Evolutionary conservation across 2,888 invertebrate species (phyloP).

Genomic region (Lithophane semibrunnea): DNA sequence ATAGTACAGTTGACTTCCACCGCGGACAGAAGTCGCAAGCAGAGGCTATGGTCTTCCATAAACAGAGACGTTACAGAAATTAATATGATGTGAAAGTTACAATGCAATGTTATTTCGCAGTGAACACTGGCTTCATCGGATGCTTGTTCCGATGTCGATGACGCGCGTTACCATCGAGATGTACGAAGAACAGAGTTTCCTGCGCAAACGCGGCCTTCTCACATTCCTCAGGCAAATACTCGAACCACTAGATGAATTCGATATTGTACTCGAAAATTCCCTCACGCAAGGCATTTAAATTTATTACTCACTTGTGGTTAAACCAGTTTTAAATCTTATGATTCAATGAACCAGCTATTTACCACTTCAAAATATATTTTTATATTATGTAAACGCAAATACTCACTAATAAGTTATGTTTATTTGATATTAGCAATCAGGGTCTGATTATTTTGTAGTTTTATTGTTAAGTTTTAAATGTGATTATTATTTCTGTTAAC

Average conservation of each 20-base stretch:
- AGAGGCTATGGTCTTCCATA: neutral
- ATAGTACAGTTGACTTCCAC: neutral
- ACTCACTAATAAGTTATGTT: constrained; percentile 68
- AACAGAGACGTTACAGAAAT: neutral
- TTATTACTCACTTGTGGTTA: constrained; percentile 32
- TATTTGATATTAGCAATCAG: constrained; percentile 79
- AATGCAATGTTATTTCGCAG: constrained; percentile 85
- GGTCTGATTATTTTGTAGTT: constrained; percentile 76
- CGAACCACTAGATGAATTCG: constrained; percentile 96
- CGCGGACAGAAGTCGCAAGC: too few relatives aligned
- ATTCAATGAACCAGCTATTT: constrained; percentile 46
- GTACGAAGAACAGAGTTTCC: constrained; percentile 99
- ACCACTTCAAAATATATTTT: constrained; percentile 48
- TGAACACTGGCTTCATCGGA: constrained; percentile 96
- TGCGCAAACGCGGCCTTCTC: constrained; percentile 95
- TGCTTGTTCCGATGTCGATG: constrained; percentile 97
- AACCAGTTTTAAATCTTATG: constrained; percentile 47
- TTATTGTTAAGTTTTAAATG: constrained; percentile 79
- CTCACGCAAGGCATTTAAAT: constrained; percentile 92
- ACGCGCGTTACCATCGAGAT: constrained; percentile 97
- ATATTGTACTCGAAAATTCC: constrained; percentile 96
- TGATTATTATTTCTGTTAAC: constrained; percentile 75
- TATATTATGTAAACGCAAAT: constrained; percentile 65
- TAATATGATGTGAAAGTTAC: neutral
- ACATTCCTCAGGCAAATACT: constrained; percentile 97